Evolutionary conservation across 2,888 invertebrate species (phyloP), one percentile per base, ranked within the genome.

Genomic region (Epinotia ramella): DNA sequence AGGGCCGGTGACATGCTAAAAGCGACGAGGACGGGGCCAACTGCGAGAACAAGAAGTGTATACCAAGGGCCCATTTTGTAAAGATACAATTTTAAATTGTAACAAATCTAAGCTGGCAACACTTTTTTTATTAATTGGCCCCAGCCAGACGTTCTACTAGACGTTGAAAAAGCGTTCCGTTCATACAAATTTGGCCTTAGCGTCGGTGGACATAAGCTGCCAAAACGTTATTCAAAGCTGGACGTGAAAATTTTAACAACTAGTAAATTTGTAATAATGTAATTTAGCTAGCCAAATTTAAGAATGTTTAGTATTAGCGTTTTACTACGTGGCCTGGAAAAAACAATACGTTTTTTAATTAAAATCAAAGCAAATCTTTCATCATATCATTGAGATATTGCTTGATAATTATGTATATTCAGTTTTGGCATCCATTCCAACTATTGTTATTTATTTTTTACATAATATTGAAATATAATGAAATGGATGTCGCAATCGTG

Each of bases 241-340:
- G 53, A n/a, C 53, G n/a, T 53, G 16, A n/a, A 5, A 7, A 7
- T 40, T n/a, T 16, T 53, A 53, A 53, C n/a, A 53, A 53, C n/a
- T n/a, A 49, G 49, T 53, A 53, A 53, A 53, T 53, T n/a, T n/a
- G 53, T 53, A 53, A 53, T 53, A 53, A 53, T n/a, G 5, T 53
- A 53, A 84, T 85, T 81, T 91, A 91, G 91, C 81, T 92, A 91
- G 92, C 89, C 87, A 88, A 91, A 91, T 91, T 90, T 91, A 91
- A 89, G 78, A 83, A 81, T 88, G 86, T 86, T 88, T 89, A 88
- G 87, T 86, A 72, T 87, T 85, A 84, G 83, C 82, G 85, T 86
- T 88, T 85, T 62, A 56, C 40, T 68, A 16, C 24, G 44, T 60
- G 57, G 49, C 57, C 49, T 64, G 0, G 46, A 57, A 64, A 73